Conservation (phyloP, 2,888 invertebrate genomes). For the Dendrolimus pini region DNA sequence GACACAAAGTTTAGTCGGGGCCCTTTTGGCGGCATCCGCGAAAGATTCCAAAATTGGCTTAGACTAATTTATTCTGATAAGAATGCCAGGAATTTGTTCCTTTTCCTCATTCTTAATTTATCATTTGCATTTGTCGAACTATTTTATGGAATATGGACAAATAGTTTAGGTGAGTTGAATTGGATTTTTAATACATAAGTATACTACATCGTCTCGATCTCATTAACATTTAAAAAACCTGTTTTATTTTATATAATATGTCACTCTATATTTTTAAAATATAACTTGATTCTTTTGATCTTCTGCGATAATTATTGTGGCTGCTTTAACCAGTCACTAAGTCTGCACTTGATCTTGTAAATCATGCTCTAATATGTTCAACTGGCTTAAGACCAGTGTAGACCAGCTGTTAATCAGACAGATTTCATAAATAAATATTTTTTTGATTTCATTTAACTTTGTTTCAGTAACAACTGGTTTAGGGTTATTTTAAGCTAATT, state of each 20-base stretch:
- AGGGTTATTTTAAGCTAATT: too few relatives aligned
- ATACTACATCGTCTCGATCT: too few relatives aligned
- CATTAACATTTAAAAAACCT: too few relatives aligned
- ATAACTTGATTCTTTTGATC: too few relatives aligned
- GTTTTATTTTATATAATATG: too few relatives aligned
- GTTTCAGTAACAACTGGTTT: too few relatives aligned
- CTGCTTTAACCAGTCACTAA: too few relatives aligned
- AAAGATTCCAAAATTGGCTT: slow-evolving; percentile 85
- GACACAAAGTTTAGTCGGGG: slow-evolving; percentile 78
- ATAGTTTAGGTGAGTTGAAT: slow-evolving; percentile 82
- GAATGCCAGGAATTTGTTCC: slow-evolving; percentile 94
- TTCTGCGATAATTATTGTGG: too few relatives aligned
- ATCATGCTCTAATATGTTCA: too few relatives aligned
- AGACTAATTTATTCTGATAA: slow-evolving; percentile 94
- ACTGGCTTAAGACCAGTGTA: too few relatives aligned
- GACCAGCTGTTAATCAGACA: background rate
- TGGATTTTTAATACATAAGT: background rate
- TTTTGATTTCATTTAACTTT: slow-evolving; percentile 1
- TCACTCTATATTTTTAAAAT: too few relatives aligned
- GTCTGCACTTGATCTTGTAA: too few relatives aligned
- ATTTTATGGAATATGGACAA: slow-evolving; percentile 93
- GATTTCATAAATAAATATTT: background rate
- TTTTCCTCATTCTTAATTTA: slow-evolving; percentile 93
- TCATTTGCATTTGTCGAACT: slow-evolving; percentile 98
- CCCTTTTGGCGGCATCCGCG: slow-evolving; percentile 80